phyloP scores from a whole-genome alignment of 2,797 vertebrate genomes.

The Chrysocyon brachyurus region DNA sequence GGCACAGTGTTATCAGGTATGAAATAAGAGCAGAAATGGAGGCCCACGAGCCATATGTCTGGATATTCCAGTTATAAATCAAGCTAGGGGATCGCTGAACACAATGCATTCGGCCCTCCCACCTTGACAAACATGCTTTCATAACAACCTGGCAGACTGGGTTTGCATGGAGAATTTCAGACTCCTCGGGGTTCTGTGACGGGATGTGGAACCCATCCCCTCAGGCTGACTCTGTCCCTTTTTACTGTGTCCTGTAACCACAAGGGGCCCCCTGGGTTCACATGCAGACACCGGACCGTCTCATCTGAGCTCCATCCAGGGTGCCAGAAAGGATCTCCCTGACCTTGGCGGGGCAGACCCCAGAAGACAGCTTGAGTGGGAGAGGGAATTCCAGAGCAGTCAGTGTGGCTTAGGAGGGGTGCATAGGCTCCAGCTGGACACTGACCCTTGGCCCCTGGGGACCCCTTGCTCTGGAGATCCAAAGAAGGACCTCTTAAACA shows the following conservation, averaged over 20 bases:
- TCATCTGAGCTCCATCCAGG: background rate
- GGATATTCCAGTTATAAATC: background rate
- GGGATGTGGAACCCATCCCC: background rate
- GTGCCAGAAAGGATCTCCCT: background rate
- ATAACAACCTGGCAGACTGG: background rate
- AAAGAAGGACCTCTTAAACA: background rate
- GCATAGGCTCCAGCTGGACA: background rate
- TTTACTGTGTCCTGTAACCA: background rate
- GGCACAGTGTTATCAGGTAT: background rate
- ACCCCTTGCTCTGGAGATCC: background rate
- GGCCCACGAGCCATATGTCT: background rate
- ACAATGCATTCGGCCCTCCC: background rate
- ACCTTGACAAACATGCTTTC: background rate
- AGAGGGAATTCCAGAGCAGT: background rate
- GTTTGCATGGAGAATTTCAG: background rate
- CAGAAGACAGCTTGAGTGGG: background rate
- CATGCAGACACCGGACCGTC: background rate
- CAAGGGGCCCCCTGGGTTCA: background rate
- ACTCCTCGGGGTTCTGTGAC: background rate
- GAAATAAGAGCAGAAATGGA: background rate
- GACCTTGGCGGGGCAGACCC: background rate
- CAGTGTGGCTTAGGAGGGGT: background rate
- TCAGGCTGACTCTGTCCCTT: background rate
- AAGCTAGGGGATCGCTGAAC: background rate
- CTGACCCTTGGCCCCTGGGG: background rate